Evolutionary conservation across 2,113 vertebrate genomes (phyloP).

Genomic region (Poicephalus gulielmi): DNA sequence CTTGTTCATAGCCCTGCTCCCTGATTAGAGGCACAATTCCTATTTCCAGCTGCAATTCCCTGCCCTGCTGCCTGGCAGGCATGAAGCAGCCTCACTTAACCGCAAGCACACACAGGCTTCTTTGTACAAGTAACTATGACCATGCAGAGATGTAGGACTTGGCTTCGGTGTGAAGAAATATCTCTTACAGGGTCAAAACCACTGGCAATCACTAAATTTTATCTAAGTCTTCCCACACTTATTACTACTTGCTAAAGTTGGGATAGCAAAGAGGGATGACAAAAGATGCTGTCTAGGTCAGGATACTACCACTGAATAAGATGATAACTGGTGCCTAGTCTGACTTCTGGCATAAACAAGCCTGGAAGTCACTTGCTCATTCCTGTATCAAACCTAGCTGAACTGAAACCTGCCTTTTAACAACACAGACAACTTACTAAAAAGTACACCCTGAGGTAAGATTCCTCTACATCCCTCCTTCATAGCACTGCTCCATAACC

Average conservation of each 20-base stretch:
- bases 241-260: background rate
- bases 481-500: background rate
- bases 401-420: background rate
- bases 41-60: background rate
- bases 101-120: rapidly evolving
- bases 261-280: background rate
- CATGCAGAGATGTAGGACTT: background rate
- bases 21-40: background rate
- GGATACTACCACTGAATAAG: background rate
- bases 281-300: background rate
- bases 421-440: background rate
- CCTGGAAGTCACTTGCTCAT: background rate
- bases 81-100: background rate
- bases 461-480: background rate
- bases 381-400: background rate
- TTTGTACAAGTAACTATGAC: background rate
- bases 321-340: background rate
- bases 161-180: background rate
- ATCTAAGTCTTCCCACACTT: background rate
- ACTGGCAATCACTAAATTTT: background rate
- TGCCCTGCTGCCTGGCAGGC: background rate
- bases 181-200: background rate
- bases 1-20: background rate
- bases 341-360: background rate
- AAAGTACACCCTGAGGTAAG: background rate